These are phyloP conservation scores for Gallinago jamesoni DNA, from an alignment of 2,113 vertebrate species.

Conservation along the genomic window DNA sequence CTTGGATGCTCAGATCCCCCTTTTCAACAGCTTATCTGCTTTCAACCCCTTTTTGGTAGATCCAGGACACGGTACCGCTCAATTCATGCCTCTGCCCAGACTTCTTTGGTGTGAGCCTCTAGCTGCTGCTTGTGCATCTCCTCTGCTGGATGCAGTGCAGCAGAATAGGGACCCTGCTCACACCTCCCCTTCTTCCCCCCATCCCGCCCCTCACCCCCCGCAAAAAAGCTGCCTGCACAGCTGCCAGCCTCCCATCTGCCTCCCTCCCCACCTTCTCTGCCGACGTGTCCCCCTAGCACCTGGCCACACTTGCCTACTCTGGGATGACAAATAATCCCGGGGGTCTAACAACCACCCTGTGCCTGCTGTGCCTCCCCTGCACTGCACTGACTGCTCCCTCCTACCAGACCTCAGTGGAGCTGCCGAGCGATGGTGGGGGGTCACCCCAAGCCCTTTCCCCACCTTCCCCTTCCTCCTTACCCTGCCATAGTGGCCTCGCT, in stretches of 20 bases:
- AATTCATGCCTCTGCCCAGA: neutral
- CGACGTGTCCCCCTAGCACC: neutral
- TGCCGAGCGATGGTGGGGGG: neutral
- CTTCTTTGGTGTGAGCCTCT: neutral
- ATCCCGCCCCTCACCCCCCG: too few relatives aligned
- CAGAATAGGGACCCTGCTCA: neutral
- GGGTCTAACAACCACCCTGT: neutral
- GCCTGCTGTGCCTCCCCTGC: neutral
- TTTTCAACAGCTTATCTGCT: neutral
- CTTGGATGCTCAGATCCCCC: neutral
- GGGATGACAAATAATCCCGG: neutral
- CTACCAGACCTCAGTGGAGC: neutral
- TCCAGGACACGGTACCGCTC: rapidly evolving
- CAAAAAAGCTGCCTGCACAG: neutral
- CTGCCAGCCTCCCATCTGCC: neutral
- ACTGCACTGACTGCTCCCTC: neutral
- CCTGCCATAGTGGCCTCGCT: neutral
- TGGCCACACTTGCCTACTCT: neutral
- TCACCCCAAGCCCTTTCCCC: neutral
- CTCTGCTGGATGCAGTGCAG: neutral
- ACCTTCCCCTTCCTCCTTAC: neutral
- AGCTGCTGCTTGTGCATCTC: neutral
- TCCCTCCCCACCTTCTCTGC: neutral
- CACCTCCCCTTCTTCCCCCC: neutral
- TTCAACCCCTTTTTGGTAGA: neutral